A percentile compares a stretch with the other conserved stretches of the same genome.
phyloP scores from a whole-genome alignment of 2,888 invertebrate species.

The Stictocephala bisonia region DNA sequence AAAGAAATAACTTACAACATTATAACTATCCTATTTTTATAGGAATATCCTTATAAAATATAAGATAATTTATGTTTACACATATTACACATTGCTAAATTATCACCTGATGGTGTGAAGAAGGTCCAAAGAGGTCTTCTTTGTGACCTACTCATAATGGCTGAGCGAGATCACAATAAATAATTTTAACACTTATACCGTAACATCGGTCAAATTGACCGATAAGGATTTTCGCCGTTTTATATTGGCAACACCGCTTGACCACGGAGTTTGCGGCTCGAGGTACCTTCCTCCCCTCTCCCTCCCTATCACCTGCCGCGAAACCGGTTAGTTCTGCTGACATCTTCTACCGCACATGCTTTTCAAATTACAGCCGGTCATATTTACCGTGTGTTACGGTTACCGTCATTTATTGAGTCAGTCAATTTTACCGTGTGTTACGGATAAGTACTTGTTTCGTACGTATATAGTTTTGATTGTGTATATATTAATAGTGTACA shows the following conservation, averaged over 20 bases:
- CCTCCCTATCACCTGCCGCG: not conserved
- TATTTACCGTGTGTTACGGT: not conserved
- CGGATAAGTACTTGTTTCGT: not conserved
- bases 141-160: too few relatives aligned
- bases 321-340: slow-evolving; percentile 9
- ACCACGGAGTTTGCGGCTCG: slow-evolving; percentile 1
- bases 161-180: too few relatives aligned
- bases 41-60: too few relatives aligned
- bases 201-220: too few relatives aligned
- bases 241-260: slow-evolving; percentile 7
- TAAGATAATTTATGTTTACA: too few relatives aligned
- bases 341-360: not conserved
- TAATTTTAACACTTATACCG: too few relatives aligned
- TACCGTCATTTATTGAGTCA: not conserved
- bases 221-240: not conserved
- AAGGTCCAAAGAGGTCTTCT: too few relatives aligned
- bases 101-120: too few relatives aligned
- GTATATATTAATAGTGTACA: not conserved
- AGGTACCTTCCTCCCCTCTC: slow-evolving; percentile 2
- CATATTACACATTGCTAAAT: too few relatives aligned
- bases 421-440: slow-evolving; percentile 8
- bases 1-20: too few relatives aligned
- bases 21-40: too few relatives aligned
- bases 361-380: slow-evolving; percentile 1
- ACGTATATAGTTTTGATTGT: not conserved